Percentiles rank a stretch among this genome's conserved stretches.
phyloP scores from a whole-genome alignment of 2,888 invertebrate species.

The Hirtodrosophila alboralis region DNA sequence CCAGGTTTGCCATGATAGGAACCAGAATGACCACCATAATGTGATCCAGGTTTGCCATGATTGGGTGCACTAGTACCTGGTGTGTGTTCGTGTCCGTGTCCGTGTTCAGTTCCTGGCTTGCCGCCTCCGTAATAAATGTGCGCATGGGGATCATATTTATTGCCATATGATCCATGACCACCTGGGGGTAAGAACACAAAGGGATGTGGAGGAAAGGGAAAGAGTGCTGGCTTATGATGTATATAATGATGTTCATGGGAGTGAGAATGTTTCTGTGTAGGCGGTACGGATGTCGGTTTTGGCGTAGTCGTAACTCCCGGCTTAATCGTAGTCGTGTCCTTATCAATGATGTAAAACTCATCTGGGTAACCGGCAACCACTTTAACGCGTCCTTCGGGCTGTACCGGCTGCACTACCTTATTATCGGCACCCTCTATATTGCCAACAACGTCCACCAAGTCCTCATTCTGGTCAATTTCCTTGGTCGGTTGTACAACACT shows the following conservation, averaged over 20 bases:
- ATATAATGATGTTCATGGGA: slow-evolving; percentile 15
- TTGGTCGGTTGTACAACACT: neutral
- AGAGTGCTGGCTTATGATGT: slow-evolving; percentile 36
- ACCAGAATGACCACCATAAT: too few relatives aligned
- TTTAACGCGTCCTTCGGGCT: slow-evolving; percentile 16
- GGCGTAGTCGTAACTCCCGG: neutral
- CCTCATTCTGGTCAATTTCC: neutral
- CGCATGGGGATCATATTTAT: slow-evolving; percentile 17
- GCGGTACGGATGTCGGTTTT: too few relatives aligned
- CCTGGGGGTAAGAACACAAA: neutral
- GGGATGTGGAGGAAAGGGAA: slow-evolving; percentile 24
- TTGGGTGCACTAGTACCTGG: too few relatives aligned
- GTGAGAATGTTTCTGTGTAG: slow-evolving; percentile 1
- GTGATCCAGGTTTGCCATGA: too few relatives aligned
- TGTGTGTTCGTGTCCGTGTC: too few relatives aligned
- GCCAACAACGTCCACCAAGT: neutral
- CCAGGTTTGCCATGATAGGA: slow-evolving; percentile 11
- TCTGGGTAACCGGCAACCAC: too few relatives aligned
- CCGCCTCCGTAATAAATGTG: too few relatives aligned
- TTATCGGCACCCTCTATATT: slow-evolving; percentile 18
- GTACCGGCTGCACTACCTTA: neutral
- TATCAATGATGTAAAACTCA: slow-evolving; percentile 11
- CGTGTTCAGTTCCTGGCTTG: neutral
- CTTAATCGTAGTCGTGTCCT: neutral
- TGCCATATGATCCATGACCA: slow-evolving; percentile 1